Evolutionary conservation across 35 echinoderm and acorn worm genomes (phyloP).

Genomic region (Apostichopus parvimensis): DNA sequence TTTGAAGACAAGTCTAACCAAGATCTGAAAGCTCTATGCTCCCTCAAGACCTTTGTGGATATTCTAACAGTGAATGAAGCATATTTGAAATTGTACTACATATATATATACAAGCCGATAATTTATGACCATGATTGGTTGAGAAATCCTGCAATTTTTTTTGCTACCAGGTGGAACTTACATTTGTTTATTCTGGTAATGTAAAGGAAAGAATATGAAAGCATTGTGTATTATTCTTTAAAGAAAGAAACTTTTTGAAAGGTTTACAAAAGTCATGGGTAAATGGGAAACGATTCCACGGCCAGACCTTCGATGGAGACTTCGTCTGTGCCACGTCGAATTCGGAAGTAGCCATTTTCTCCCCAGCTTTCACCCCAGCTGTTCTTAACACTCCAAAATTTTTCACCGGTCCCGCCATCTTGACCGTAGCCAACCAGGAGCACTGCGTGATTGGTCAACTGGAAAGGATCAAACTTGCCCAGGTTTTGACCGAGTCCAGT

Average conservation of each 20-base stretch:
- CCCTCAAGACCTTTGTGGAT: too few relatives aligned
- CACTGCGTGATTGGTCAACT: conserved; percentile 89
- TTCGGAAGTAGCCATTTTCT: conserved; percentile 87
- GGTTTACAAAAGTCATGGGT: conserved; percentile 61
- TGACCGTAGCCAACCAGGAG: conserved; percentile 83
- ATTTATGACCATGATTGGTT: too few relatives aligned
- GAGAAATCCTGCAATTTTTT: too few relatives aligned
- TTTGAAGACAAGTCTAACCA: too few relatives aligned
- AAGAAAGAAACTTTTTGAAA: background rate
- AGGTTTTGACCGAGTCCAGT: conserved; percentile 42
- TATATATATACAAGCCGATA: too few relatives aligned
- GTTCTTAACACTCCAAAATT: conserved; percentile 94
- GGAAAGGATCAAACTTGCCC: conserved; percentile 83
- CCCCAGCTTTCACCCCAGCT: conserved; percentile 91
- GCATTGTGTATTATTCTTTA: background rate
- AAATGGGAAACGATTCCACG: conserved; percentile 86
- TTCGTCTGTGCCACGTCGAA: conserved; percentile 82
- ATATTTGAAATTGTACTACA: too few relatives aligned
- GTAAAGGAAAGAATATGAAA: background rate
- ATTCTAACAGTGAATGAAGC: too few relatives aligned
- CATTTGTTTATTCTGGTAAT: too few relatives aligned
- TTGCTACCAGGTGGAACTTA: too few relatives aligned
- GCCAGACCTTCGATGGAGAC: conserved; percentile 91
- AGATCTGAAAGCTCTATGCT: too few relatives aligned
- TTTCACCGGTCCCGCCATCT: conserved; percentile 66